Conservation (phyloP, 2,113 vertebrate species). For the Campylorhamphus procurvoides region DNA sequence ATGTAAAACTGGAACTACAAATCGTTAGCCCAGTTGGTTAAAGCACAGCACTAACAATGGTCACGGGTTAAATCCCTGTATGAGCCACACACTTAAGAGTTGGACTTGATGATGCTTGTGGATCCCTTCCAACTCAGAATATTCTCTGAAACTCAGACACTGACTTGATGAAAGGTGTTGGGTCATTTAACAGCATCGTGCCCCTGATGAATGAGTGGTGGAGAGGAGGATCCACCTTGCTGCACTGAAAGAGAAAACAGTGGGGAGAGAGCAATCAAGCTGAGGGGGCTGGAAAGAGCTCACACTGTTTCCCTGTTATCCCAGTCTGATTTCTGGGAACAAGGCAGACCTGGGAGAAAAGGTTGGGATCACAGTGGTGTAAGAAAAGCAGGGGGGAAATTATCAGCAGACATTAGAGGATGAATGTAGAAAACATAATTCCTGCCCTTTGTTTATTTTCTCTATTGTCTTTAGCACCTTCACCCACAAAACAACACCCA, state of each 20-base stretch:
- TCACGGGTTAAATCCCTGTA: not conserved
- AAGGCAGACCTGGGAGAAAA: not conserved
- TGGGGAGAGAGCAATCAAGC: not conserved
- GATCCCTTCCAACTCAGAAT: not conserved
- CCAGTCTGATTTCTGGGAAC: not conserved
- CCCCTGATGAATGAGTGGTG: not conserved
- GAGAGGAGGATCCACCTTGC: not conserved
- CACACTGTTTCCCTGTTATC: not conserved
- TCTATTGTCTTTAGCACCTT: not conserved
- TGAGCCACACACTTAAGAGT: not conserved
- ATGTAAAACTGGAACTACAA: not conserved
- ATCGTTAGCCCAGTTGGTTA: not conserved
- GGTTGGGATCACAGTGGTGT: not conserved
- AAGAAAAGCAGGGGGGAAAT: not conserved
- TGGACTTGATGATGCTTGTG: not conserved
- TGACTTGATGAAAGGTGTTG: not conserved
- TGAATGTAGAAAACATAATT: not conserved
- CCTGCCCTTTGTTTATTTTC: not conserved
- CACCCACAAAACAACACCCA: not conserved
- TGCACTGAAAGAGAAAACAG: not conserved
- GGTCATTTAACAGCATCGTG: not conserved
- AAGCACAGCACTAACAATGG: not conserved
- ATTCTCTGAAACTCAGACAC: not conserved
- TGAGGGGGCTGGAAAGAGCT: not conserved
- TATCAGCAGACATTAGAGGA: not conserved